These are phyloP conservation scores for Buphagus erythrorhynchus DNA, from an alignment of 2,797 vertebrate species.

Conservation along the genomic window DNA sequence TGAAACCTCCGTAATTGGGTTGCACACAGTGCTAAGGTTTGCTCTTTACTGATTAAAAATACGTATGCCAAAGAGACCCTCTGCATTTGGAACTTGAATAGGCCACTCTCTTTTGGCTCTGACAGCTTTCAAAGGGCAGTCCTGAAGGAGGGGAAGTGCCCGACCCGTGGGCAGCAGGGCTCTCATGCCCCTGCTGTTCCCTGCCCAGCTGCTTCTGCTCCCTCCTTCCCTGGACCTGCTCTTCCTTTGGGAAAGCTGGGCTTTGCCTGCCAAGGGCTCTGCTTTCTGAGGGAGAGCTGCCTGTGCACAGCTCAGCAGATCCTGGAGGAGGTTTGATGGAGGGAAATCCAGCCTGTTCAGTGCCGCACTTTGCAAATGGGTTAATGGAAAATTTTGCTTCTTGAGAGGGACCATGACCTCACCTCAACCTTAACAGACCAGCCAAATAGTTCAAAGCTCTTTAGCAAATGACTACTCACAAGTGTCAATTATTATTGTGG, in stretches of 20 bases:
- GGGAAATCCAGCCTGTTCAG: not conserved
- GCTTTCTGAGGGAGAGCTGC: not conserved
- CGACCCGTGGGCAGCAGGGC: not conserved
- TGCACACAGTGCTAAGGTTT: not conserved
- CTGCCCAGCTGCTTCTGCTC: not conserved
- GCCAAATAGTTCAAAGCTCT: not conserved
- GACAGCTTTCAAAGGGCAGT: not conserved
- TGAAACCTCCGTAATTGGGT: slow-evolving; percentile 9
- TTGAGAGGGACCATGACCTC: not conserved
- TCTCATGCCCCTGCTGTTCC: not conserved
- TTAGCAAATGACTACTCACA: not conserved
- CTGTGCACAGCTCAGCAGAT: not conserved
- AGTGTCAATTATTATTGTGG: not conserved
- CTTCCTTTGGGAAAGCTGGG: not conserved
- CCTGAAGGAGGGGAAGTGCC: not conserved
- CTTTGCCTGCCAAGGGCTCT: not conserved
- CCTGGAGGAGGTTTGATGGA: not conserved
- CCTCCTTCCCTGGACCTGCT: not conserved
- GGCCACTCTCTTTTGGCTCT: not conserved
- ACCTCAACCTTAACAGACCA: not conserved
- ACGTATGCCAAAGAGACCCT: not conserved
- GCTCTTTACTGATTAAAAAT: not conserved
- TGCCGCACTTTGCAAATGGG: not conserved
- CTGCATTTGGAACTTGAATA: not conserved
- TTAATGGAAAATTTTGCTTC: not conserved